Base-by-base conservation (phyloP, 2,888 invertebrate genomes). In the Pandemis corylana region DNA sequence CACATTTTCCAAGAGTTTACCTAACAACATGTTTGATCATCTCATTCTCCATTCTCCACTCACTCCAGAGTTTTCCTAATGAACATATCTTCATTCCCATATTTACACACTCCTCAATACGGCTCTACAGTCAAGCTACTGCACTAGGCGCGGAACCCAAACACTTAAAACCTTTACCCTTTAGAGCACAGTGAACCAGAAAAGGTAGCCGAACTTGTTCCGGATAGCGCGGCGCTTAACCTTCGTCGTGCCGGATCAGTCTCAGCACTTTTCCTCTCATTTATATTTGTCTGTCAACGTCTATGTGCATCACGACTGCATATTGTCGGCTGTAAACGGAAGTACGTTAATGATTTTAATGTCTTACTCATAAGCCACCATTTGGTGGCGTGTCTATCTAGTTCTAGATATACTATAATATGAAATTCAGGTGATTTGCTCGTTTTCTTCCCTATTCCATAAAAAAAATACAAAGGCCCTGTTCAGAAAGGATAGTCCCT, bases 181-280 rank as follows among this genome's bases (percentile, higher is more conserved):
- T 20, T 51, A 12, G 12, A 46, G 15, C 15, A 56, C 20, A 56
- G 56, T 56, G 56, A 5, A 59, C 42, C 65, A 66, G 69, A 46
- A 62, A 71, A 66, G 71, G 67, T 63, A 75, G 67, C 63, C 71
- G 41, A 71, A 72, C 72, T 71, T 68, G 76, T 76, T 77, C 77
- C 77, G 77, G 77, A 73, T 72, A 51, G 59, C 65, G 68, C 56
- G 67, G 61, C 53, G 71, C 56, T 68, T 74, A 72, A 77, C 78
- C 78, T 78, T 78, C 76, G 65, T 20, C 53, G 42, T 78, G 73
- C 78, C 78, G 77, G 78, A 77, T 77, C 76, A 71, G 56, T 61
- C 61, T 49, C 53, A 71, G 56, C 53, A 75, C 76, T 76, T 76
- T 74, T 74, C 76, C 76, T 71, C 67, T 67, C 70, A 71, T 74